A percentile compares a stretch with the other conserved stretches of the same genome.
These are phyloP conservation scores for Xanthorhoe designata DNA, from an alignment of 2,888 invertebrate species.

Conservation along the genomic window DNA sequence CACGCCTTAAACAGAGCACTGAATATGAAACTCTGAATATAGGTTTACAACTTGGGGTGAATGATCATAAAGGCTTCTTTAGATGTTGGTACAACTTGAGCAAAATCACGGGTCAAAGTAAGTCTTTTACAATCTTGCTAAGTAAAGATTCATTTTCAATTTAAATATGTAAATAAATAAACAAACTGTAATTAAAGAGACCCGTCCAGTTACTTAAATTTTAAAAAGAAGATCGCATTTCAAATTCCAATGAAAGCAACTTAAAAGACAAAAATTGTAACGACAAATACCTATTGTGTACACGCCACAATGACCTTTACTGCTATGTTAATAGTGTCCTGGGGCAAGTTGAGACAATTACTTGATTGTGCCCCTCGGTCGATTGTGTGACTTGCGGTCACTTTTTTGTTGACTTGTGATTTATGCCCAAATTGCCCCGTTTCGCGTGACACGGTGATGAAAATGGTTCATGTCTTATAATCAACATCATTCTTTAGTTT, in stretches of 20 bases:
- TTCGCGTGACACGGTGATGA: conserved; percentile 55
- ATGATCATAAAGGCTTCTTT: no score
- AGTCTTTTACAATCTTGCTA: not conserved
- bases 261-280: not conserved
- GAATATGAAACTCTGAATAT: no score
- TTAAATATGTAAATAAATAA: no score
- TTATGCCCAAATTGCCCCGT: conserved; percentile 62
- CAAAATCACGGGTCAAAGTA: no score
- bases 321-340: conserved; percentile 74
- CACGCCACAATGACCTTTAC: conserved; percentile 53
- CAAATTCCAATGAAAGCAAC: not conserved
- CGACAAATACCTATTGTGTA: conserved; percentile 46
- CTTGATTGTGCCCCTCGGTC: conserved; percentile 74
- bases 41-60: no score
- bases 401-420: conserved; percentile 55
- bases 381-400: conserved; percentile 49
- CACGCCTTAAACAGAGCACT: no score
- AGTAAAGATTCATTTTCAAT: not conserved
- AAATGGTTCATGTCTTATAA: conserved; percentile 26
- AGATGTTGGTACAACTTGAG: no score
- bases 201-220: no score
- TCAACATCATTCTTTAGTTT: not conserved
- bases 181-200: no score
- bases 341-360: conserved; percentile 75
- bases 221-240: not conserved